Evolutionary conservation across 1,140 invertebrate genomes (phyloP).

Genomic region (Varroa destructor): DNA sequence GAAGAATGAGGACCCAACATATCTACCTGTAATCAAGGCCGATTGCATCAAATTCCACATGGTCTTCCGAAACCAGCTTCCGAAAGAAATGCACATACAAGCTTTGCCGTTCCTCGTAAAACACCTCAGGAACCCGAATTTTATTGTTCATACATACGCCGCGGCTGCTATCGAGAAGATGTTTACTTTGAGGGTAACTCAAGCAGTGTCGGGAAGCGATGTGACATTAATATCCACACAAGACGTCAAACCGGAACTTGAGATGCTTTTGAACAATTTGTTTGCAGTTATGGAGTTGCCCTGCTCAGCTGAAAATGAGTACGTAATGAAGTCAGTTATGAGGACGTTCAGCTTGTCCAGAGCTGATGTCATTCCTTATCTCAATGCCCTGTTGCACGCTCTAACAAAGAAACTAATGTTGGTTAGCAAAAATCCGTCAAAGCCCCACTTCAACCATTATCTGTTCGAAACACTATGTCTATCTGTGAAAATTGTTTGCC

Average conservation of each 20-base stretch:
- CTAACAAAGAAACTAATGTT: constrained; percentile 64
- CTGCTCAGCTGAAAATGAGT: constrained; percentile 82
- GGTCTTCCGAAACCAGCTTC: constrained; percentile 78
- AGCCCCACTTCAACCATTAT: constrained; percentile 94
- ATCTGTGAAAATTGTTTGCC: constrained; percentile 70
- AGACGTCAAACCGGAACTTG: constrained; percentile 42
- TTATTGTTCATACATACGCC: constrained; percentile 86
- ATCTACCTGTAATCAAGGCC: constrained; percentile 77
- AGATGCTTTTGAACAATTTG: constrained; percentile 56
- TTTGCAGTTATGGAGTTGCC: constrained; percentile 56
- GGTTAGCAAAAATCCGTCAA: constrained; percentile 84
- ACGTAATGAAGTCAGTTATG: constrained; percentile 93
- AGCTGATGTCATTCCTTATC: constrained; percentile 61
- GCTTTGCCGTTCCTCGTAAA: constrained; percentile 64
- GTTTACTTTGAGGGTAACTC: constrained; percentile 53
- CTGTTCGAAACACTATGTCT: constrained; percentile 84
- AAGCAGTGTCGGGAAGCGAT: constrained; percentile 36
- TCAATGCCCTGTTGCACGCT: constrained; percentile 62
- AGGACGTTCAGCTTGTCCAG: constrained; percentile 66
- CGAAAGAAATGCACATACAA: constrained; percentile 57
- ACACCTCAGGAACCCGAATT: constrained; percentile 53
- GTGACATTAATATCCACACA: constrained; percentile 41
- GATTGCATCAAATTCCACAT: constrained; percentile 91
- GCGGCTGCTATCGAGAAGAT: constrained; percentile 81
- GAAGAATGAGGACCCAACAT: constrained; percentile 49